Evolutionary conservation across 1,140 invertebrate species (phyloP).

Genomic region (Cheumatopsyche charites): DNA sequence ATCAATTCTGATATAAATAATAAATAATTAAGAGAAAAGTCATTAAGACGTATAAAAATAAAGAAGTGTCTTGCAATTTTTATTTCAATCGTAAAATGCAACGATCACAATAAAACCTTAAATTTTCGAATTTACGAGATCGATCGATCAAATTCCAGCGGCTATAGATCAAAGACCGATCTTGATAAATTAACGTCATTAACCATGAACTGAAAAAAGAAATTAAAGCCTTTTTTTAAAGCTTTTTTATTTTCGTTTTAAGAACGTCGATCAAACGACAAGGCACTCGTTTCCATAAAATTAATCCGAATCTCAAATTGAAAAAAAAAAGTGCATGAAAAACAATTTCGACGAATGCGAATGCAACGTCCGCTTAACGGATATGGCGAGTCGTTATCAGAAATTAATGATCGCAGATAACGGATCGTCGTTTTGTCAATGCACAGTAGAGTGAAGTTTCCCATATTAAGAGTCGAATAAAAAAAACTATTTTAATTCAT

Average conservation of each 20-base stretch:
- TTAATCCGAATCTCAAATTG: not conserved
- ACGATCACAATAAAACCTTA: too few relatives aligned
- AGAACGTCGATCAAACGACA: not conserved
- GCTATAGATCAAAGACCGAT: not conserved
- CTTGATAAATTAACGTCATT: not conserved
- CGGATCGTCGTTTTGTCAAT: not conserved
- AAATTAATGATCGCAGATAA: conserved; percentile 1
- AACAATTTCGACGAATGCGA: not conserved
- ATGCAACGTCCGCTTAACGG: not conserved
- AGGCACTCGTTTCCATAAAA: not conserved
- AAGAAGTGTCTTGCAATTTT: too few relatives aligned
- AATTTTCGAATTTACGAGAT: not conserved
- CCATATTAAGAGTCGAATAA: not conserved
- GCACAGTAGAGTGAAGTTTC: not conserved
- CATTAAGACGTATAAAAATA: too few relatives aligned
- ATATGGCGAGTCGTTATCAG: conserved; percentile 1
- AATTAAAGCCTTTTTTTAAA: too few relatives aligned
- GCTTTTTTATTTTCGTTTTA: not conserved
- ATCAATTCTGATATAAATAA: too few relatives aligned
- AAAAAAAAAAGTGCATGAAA: too few relatives aligned
- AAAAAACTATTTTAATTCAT: too few relatives aligned
- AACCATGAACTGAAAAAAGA: not conserved
- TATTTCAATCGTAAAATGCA: too few relatives aligned
- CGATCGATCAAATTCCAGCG: not conserved
- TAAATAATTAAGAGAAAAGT: too few relatives aligned